These are phyloP conservation scores for Callinectes sapidus DNA, from an alignment of 2,888 invertebrate genomes.

Conservation along the genomic window DNA sequence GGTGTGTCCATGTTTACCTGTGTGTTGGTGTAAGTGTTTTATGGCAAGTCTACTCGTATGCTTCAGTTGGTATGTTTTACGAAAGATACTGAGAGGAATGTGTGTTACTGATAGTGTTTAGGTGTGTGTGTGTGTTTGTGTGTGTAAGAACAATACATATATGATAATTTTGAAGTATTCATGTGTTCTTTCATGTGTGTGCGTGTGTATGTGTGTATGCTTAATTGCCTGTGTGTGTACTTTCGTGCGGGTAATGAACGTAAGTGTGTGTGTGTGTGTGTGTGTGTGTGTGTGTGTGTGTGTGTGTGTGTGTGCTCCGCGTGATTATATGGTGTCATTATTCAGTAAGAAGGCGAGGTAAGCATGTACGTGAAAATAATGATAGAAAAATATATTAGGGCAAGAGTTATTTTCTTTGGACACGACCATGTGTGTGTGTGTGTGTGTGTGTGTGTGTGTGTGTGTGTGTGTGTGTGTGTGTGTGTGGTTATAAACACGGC, in stretches of 20 bases:
- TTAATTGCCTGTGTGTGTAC: neutral
- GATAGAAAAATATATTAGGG: neutral
- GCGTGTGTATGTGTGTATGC: neutral
- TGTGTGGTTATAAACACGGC: neutral
- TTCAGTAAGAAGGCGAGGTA: neutral
- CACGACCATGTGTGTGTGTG: neutral
- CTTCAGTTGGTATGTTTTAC: too few species aligned
- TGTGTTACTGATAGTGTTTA: neutral
- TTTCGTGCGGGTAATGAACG: neutral
- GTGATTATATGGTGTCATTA: neutral
- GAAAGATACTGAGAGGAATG: neutral
- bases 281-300: slow-evolving; percentile 20
- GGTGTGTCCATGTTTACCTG: too few species aligned
- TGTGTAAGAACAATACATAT: neutral
- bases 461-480: slow-evolving; percentile 24
- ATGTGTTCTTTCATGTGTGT: neutral
- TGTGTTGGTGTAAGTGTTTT: neutral
- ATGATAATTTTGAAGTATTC: too few species aligned
- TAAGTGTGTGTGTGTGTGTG: slow-evolving; percentile 19
- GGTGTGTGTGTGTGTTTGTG: slow-evolving; percentile 15
- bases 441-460: slow-evolving; percentile 20
- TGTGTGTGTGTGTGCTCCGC: neutral
- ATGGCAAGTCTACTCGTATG: neutral
- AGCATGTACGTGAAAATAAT: neutral
- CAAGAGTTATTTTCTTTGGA: neutral